Evolutionary conservation across 2,113 vertebrate genomes (phyloP), one percentile per base, ranked within the genome.

Genomic region (Bufo bufo): DNA sequence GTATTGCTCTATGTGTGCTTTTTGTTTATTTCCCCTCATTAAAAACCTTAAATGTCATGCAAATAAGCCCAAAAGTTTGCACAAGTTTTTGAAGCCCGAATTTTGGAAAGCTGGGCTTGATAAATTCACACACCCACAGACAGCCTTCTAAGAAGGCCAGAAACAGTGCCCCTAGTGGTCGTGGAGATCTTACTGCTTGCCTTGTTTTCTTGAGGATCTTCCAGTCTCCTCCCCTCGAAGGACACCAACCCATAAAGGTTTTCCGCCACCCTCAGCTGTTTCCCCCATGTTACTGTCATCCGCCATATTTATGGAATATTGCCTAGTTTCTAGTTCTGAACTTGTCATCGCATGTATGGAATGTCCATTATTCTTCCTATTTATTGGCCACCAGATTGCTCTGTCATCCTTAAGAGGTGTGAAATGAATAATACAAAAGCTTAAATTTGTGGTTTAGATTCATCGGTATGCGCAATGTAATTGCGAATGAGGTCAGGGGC

Each of bases 351-450:
- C 47, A 6, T 47, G 5, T 52, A 6, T 5, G 52, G 43, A 74
- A 17, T 47, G 72, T 50, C 17, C 72, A 50, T 75, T 75, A 75
- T 50, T 17, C 23, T 8, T 11, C 17, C 72, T 75, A 49, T 50
- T 75, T 75, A 75, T 75, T 72, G 33, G 10, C 23, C 47, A 9
- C 23, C 13, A 1, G 72, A 20, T 6, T 14, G 11, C 43, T 74
- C 43, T 8, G 45, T 49, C 71, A 74, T 14, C 17, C 72, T 49
- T 75, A 74, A 49, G 45, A 74, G 71, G 71, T 74, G 71, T 47
- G 71, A 74, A 74, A 74, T 74, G 45, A 74, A 74, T 74, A 49
- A 45, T 74, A 74, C 71, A 74, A 74, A 19, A 8, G 43, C 71
- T 47, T 20, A 8, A 47, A 50, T 45, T 49, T 50, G 72, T 74